These are phyloP conservation scores for Rhodeus uyekii DNA, from an alignment of 2,797 vertebrate species.

Conservation along the genomic window DNA sequence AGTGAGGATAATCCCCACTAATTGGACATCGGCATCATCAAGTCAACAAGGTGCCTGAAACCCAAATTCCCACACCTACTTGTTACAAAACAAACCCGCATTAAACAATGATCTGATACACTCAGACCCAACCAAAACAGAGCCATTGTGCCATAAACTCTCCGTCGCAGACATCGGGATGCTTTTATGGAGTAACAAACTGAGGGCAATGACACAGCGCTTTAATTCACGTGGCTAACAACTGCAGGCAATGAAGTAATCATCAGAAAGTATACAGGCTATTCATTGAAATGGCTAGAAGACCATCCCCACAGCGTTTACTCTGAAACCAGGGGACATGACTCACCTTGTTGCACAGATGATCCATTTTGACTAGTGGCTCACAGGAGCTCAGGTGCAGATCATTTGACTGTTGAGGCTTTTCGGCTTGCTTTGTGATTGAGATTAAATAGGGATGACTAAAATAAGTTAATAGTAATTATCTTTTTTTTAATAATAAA, in stretches of 20 bases:
- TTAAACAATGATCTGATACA: constrained; percentile 56
- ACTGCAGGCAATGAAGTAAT: not conserved
- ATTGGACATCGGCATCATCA: constrained; percentile 73
- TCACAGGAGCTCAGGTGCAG: constrained; percentile 39
- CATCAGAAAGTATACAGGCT: not conserved
- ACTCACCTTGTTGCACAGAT: constrained; percentile 48
- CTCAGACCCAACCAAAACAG: constrained; percentile 29
- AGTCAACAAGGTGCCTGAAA: constrained; percentile 69
- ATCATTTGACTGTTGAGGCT: constrained; percentile 25
- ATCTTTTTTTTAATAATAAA: too few species aligned
- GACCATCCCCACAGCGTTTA: not conserved
- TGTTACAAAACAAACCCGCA: constrained; percentile 62
- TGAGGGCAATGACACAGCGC: constrained; percentile 53
- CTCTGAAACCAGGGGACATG: not conserved
- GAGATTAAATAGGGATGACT: not conserved
- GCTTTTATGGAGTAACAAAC: constrained; percentile 61
- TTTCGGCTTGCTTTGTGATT: not conserved
- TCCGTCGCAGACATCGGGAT: constrained; percentile 45
- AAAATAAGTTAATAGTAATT: too few species aligned
- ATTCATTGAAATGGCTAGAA: not conserved
- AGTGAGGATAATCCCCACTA: constrained; percentile 79
- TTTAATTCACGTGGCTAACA: not conserved
- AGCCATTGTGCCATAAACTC: constrained; percentile 2
- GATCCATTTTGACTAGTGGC: constrained; percentile 41
- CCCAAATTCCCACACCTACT: constrained; percentile 63